A percentile compares a stretch with the other conserved stretches of the same genome.
Evolutionary conservation across 2,888 invertebrate genomes (phyloP).

Genomic region (Apamea anceps): DNA sequence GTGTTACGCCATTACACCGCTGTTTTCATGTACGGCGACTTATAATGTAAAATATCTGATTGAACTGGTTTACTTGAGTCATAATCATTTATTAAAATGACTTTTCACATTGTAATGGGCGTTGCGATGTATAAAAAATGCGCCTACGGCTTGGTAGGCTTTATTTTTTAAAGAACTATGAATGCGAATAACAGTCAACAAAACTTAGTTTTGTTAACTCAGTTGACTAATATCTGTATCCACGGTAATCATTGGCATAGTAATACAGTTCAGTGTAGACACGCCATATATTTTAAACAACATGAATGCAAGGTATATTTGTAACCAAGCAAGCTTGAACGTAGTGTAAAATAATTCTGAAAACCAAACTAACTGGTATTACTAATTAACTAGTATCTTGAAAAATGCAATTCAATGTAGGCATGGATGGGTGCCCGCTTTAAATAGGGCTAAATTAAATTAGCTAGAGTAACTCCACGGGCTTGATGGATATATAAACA

Average conservation of each 20-base stretch:
- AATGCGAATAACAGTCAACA: not conserved
- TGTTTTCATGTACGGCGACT: not conserved
- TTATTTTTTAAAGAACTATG: not conserved
- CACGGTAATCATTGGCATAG: not conserved
- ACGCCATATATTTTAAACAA: conserved; percentile 15
- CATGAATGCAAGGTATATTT: conserved; percentile 10
- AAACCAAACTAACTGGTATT: not conserved
- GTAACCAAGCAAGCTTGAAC: conserved; percentile 20
- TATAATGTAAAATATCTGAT: not conserved
- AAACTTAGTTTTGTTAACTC: not conserved
- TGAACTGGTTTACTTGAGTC: not conserved
- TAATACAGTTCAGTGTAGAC: conserved; percentile 16
- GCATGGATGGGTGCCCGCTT: not conserved
- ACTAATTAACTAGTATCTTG: not conserved
- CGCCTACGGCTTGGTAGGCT: no score
- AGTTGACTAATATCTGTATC: conserved; percentile 3
- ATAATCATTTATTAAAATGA: not conserved
- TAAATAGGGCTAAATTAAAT: not conserved
- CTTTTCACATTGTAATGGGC: not conserved
- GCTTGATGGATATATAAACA: not conserved
- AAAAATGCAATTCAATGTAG: not conserved
- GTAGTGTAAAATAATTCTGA: not conserved
- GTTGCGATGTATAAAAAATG: no score
- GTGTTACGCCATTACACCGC: no score
- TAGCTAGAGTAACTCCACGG: not conserved